Percentiles rank a stretch among this genome's conserved stretches.
phyloP scores from a whole-genome alignment of 2,113 vertebrate species.

The Chionis minor region DNA sequence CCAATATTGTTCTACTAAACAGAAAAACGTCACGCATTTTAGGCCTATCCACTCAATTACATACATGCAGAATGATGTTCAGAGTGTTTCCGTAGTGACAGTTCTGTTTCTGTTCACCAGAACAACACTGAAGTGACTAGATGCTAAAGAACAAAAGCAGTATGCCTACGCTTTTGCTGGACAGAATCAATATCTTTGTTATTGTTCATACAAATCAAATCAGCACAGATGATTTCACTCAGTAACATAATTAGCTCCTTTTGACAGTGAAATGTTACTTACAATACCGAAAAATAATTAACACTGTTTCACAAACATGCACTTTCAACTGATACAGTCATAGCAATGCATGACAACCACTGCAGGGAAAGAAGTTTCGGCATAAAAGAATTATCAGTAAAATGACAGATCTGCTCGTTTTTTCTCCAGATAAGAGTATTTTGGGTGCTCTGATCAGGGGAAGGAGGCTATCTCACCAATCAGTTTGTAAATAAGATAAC shows the following conservation, averaged over 20 bases:
- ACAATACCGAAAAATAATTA: neutral
- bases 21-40: neutral
- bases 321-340: neutral
- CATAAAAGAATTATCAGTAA: neutral
- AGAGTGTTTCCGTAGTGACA: neutral
- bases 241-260: neutral
- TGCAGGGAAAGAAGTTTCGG: neutral
- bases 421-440: neutral
- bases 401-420: neutral
- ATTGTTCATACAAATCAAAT: neutral
- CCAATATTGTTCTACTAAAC: neutral
- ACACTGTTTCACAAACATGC: neutral
- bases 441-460: neutral
- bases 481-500: neutral
- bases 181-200: too few species aligned
- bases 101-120: neutral
- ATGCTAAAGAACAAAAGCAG: neutral
- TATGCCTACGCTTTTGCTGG: neutral
- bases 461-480: neutral
- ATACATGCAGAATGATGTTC: neutral
- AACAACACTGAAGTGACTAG: neutral
- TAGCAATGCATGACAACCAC: neutral
- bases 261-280: neutral
- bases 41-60: neutral
- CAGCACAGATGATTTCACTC: neutral